Percentiles rank a stretch among this genome's conserved stretches.
phyloP scores from a whole-genome alignment of 2,113 vertebrate genomes.

The Herpailurus yagouaroundi region DNA sequence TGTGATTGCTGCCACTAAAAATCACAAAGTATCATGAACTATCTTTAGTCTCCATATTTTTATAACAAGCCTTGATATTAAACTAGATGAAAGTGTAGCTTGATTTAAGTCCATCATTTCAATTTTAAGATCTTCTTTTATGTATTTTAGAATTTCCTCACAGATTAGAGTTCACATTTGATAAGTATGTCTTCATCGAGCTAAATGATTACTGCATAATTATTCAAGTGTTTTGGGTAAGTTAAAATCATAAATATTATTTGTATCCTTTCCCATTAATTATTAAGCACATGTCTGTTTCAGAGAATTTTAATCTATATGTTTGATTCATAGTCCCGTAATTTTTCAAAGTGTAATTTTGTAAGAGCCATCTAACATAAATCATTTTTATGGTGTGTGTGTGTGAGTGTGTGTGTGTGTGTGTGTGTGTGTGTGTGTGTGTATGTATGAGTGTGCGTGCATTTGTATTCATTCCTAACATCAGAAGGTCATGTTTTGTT shows the following conservation, averaged over 20 bases:
- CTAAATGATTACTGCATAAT: constrained; percentile 51
- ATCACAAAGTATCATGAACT: not conserved
- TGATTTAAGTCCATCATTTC: not conserved
- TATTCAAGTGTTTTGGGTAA: constrained; percentile 65
- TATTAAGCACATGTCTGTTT: constrained; percentile 72
- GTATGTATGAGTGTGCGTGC: not conserved
- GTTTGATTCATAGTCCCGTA: constrained; percentile 71
- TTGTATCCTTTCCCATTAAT: constrained; percentile 71
- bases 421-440: not conserved
- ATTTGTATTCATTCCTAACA: constrained; percentile 17
- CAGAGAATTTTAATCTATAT: constrained; percentile 69
- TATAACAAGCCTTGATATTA: not conserved
- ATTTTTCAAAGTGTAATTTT: constrained; percentile 78
- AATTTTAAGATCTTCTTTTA: not conserved
- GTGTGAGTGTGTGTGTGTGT: not conserved
- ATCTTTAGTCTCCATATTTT: not conserved
- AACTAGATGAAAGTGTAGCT: not conserved
- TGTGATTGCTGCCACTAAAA: not conserved
- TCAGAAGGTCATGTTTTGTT: constrained; percentile 56
- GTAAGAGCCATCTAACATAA: constrained; percentile 55
- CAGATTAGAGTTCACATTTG: constrained; percentile 12
- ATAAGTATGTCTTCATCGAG: constrained; percentile 32
- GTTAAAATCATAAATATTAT: constrained; percentile 67
- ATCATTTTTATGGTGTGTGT: constrained; percentile 55
- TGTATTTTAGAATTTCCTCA: constrained; percentile 42